Evolutionary conservation across 2,113 vertebrate genomes (phyloP).

Genomic region (Triplophysa rosa): DNA sequence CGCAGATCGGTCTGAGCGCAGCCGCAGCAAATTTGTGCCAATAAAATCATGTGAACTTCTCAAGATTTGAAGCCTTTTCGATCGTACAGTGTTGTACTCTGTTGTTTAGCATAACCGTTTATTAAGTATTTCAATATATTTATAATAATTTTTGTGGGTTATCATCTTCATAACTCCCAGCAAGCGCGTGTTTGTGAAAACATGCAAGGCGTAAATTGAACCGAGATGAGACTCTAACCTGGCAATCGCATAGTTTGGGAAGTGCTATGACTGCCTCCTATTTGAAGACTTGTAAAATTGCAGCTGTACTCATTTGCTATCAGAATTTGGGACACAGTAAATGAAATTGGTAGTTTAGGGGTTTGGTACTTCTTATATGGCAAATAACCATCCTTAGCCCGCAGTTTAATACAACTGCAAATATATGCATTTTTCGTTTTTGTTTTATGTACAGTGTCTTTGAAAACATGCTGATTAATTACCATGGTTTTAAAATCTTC

Average conservation of each 20-base stretch:
- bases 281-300: slow-evolving; percentile 34
- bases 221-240: slow-evolving; percentile 49
- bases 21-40: too few relatives aligned
- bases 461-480: too few relatives aligned
- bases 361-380: neutral
- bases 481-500: too few relatives aligned
- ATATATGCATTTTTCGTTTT: slow-evolving; percentile 25
- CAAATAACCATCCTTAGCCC: slow-evolving; percentile 22
- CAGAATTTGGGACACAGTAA: neutral
- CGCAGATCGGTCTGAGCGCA: too few relatives aligned
- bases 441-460: slow-evolving; percentile 30
- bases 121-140: slow-evolving; percentile 74
- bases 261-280: slow-evolving; percentile 44
- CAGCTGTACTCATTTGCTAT: slow-evolving; percentile 6
- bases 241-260: slow-evolving; percentile 39
- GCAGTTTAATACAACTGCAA: slow-evolving; percentile 35
- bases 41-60: too few relatives aligned
- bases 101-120: slow-evolving; percentile 68
- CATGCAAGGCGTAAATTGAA: slow-evolving; percentile 44
- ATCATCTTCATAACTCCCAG: slow-evolving; percentile 40
- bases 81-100: slow-evolving; percentile 30
- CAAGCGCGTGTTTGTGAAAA: slow-evolving; percentile 32
- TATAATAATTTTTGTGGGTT: slow-evolving; percentile 51
- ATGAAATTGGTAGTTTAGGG: neutral
- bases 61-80: slow-evolving; percentile 47